phyloP scores from a whole-genome alignment of 2,797 vertebrate species.

The Vipera latastei region DNA sequence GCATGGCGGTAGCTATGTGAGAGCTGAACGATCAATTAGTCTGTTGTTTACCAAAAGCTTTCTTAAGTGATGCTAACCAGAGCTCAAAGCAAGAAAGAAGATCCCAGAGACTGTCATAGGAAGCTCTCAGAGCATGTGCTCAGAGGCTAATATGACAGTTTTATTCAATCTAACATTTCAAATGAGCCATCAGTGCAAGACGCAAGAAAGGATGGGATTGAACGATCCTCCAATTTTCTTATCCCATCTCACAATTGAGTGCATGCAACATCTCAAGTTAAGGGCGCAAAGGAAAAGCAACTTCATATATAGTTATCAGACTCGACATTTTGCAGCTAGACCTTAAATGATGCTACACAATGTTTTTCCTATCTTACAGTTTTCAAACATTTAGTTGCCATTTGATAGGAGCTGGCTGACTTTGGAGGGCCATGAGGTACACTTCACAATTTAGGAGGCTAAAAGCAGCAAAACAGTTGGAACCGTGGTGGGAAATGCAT shows the following conservation, averaged over 20 bases:
- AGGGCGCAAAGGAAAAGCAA: background rate
- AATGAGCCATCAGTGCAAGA: background rate
- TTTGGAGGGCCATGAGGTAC: background rate
- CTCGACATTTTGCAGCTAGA: background rate
- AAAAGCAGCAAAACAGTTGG: background rate
- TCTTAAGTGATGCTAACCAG: constrained; percentile 84
- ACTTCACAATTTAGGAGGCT: background rate
- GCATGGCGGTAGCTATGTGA: constrained; percentile 77
- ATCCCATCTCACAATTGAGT: background rate
- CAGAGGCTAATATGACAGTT: constrained; percentile 56
- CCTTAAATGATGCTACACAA: background rate
- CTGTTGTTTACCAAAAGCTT: constrained; percentile 80
- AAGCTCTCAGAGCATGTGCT: constrained; percentile 54
- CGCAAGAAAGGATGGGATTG: background rate
- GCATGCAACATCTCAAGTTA: background rate
- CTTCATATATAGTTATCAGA: background rate
- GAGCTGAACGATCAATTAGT: constrained; percentile 78
- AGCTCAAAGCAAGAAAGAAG: constrained; percentile 71
- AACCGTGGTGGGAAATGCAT: background rate
- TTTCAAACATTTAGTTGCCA: background rate
- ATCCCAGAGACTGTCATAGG: constrained; percentile 74
- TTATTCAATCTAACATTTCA: constrained; percentile 24
- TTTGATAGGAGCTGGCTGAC: background rate
- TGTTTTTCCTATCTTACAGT: background rate
- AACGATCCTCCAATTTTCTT: background rate